A percentile compares a stretch with the other conserved stretches of the same genome.
phyloP scores from a whole-genome alignment of 2,113 vertebrate species.

The Puffinus mauretanicus region DNA sequence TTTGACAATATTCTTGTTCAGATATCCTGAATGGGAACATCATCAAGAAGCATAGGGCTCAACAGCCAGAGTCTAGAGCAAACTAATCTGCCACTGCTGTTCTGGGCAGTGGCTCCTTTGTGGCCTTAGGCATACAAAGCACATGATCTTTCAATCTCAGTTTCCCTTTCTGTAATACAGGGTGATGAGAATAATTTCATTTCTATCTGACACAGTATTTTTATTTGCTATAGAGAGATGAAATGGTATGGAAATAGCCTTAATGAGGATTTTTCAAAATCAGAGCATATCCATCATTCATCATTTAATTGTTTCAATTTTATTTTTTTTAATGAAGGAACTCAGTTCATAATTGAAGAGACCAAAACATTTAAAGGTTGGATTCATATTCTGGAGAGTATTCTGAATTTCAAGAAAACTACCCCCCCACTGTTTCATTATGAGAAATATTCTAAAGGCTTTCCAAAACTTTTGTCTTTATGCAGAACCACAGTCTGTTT shows the following conservation, averaged over 20 bases:
- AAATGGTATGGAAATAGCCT: background rate
- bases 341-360: background rate
- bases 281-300: background rate
- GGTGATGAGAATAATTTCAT: background rate
- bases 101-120: background rate
- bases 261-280: background rate
- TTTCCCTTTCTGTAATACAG: background rate
- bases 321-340: background rate
- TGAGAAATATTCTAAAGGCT: conserved; percentile 60
- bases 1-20: background rate
- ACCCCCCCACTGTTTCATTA: conserved; percentile 32
- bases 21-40: background rate
- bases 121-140: background rate
- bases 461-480: conserved; percentile 62
- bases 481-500: conserved; percentile 49
- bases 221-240: background rate
- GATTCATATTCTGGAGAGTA: background rate
- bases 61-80: background rate
- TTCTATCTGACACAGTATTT: background rate
- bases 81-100: background rate
- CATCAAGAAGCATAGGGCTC: background rate
- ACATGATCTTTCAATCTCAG: conserved; percentile 4
- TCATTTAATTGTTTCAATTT: background rate
- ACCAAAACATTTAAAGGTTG: conserved; percentile 27
- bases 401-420: conserved; percentile 29